A percentile compares a stretch with the other conserved stretches of the same genome.
Conservation (phyloP, 2,888 invertebrate genomes). For the Arrhopalites spinosus region DNA sequence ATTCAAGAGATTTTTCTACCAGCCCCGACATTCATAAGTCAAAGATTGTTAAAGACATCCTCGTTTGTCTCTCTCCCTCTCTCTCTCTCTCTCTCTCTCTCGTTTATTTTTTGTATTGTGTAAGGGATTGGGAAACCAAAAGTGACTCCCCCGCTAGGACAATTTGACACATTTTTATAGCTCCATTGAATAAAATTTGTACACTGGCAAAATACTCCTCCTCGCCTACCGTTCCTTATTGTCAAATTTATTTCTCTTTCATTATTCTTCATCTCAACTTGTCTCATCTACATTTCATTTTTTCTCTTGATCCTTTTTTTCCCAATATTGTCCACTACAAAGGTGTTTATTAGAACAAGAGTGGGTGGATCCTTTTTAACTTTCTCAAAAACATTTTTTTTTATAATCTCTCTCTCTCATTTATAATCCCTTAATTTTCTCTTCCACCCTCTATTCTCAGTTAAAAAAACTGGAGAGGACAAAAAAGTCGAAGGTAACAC, state of each 20-base stretch:
- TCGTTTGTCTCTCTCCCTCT: conserved; percentile 11
- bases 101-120: not conserved
- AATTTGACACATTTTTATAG: conserved; percentile 34
- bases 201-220: not conserved
- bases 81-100: conserved; percentile 3
- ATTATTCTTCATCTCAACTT: not conserved
- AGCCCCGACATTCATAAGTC: conserved; percentile 25
- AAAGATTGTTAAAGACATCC: conserved; percentile 14
- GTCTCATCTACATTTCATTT: not conserved
- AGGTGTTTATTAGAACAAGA: conserved; percentile 4
- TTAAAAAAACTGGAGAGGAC: too few species aligned
- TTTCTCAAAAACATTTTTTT: conserved; percentile 2
- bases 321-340: not conserved
- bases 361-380: not conserved
- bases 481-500: too few species aligned
- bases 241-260: not conserved
- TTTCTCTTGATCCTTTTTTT: not conserved
- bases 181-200: conserved; percentile 26
- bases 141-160: conserved; percentile 25
- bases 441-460: too few species aligned
- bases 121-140: conserved; percentile 23
- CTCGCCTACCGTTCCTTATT: not conserved
- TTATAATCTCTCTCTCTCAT: not conserved
- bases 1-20: not conserved
- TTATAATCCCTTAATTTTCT: not conserved